Evolutionary conservation across 1,140 invertebrate genomes (phyloP).

Genomic region (Ips nitidus): DNA sequence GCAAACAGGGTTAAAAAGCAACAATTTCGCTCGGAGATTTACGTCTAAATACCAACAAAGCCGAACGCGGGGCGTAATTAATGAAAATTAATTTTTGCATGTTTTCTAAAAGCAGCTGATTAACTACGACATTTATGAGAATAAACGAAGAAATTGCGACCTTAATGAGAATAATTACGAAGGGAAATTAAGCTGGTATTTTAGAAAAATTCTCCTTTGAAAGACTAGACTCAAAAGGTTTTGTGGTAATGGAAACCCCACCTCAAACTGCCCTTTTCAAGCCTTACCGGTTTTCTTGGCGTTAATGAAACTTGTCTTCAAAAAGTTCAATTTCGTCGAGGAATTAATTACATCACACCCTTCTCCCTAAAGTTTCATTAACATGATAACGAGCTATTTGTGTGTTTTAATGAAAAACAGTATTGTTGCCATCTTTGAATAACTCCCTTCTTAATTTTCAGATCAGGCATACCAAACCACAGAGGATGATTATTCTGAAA

Average conservation of each 20-base stretch:
- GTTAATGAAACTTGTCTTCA: background rate
- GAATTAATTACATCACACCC: background rate
- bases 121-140: too few relatives aligned
- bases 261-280: too few relatives aligned
- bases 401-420: background rate
- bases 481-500: slow-evolving; percentile 54
- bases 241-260: too few relatives aligned
- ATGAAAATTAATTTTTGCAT: slow-evolving; percentile 2
- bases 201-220: too few relatives aligned
- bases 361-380: slow-evolving; percentile 1
- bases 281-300: too few relatives aligned
- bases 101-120: background rate
- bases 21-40: background rate
- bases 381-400: slow-evolving; percentile 1
- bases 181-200: too few relatives aligned
- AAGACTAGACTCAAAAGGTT: too few relatives aligned
- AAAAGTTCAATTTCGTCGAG: slow-evolving; percentile 1
- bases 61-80: background rate
- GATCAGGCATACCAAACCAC: slow-evolving; percentile 48
- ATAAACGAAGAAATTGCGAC: background rate
- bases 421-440: background rate
- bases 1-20: slow-evolving; percentile 1
- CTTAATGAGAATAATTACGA: background rate
- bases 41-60: background rate
- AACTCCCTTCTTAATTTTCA: slow-evolving; percentile 45